phyloP scores from a whole-genome alignment of 2,113 vertebrate species.

The Thomomys bottae region DNA sequence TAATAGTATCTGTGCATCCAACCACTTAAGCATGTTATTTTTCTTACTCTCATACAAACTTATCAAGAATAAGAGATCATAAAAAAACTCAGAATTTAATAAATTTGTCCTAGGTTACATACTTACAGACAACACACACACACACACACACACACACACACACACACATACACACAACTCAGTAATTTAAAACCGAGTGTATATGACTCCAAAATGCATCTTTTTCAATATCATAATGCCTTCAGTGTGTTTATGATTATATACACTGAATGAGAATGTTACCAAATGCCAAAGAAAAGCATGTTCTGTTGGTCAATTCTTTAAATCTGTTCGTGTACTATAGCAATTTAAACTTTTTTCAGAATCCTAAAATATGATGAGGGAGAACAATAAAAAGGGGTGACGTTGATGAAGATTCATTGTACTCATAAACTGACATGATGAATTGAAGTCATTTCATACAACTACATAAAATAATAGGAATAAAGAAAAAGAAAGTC shows the following conservation, averaged over 20 bases:
- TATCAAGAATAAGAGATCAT: background rate
- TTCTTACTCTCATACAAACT: conserved; percentile 8
- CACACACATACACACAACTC: background rate
- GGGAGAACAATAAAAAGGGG: no score
- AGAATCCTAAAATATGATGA: background rate
- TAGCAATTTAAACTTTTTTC: conserved; percentile 20
- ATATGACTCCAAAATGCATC: background rate
- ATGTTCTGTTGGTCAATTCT: background rate
- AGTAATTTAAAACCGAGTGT: conserved; percentile 8
- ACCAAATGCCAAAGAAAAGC: background rate
- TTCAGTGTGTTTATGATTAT: background rate
- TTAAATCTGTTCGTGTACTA: background rate
- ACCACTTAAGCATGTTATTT: background rate
- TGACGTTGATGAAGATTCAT: no score
- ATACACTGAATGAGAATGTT: background rate
- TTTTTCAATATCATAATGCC: background rate
- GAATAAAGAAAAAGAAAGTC: no score
- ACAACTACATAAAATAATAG: no score
- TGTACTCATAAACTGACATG: no score
- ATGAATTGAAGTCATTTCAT: no score
- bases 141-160: background rate
- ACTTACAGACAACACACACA: no score
- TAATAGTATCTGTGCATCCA: background rate
- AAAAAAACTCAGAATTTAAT: background rate
- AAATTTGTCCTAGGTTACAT: no score